Conservation (phyloP, 2,113 vertebrate genomes). For the Bambusicola thoracicus region DNA sequence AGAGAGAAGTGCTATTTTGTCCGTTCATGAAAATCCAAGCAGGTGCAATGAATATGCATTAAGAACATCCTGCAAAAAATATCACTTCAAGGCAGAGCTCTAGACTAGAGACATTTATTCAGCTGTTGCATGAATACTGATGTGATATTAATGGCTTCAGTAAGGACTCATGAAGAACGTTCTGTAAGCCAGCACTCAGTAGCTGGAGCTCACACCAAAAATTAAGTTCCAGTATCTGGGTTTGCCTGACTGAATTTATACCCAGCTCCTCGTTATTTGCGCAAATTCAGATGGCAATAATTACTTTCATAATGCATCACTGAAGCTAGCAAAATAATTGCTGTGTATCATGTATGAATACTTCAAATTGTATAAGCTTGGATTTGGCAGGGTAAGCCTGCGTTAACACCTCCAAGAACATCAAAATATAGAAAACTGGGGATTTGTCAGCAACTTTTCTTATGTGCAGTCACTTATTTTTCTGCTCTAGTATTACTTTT, state of each 20-base stretch:
- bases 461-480: rapidly evolving
- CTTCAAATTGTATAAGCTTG: neutral
- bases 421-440: neutral
- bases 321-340: neutral
- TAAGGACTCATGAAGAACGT: neutral
- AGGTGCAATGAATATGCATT: neutral
- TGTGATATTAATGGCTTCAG: neutral
- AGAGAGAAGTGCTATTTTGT: neutral
- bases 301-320: neutral
- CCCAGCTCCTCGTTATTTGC: neutral
- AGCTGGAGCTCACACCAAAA: neutral
- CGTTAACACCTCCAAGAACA: neutral
- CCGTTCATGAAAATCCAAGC: neutral
- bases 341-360: neutral
- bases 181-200: neutral
- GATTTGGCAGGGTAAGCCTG: neutral
- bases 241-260: neutral
- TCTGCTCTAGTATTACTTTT: neutral
- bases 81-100: neutral
- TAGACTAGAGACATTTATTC: neutral
- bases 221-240: rapidly evolving
- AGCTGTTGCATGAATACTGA: neutral
- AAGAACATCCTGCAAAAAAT: neutral
- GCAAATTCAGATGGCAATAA: neutral
- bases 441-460: neutral